Percentiles rank a stretch among this genome's conserved stretches.
Conservation (phyloP, 2,888 invertebrate species). For the Clanis bilineata region DNA sequence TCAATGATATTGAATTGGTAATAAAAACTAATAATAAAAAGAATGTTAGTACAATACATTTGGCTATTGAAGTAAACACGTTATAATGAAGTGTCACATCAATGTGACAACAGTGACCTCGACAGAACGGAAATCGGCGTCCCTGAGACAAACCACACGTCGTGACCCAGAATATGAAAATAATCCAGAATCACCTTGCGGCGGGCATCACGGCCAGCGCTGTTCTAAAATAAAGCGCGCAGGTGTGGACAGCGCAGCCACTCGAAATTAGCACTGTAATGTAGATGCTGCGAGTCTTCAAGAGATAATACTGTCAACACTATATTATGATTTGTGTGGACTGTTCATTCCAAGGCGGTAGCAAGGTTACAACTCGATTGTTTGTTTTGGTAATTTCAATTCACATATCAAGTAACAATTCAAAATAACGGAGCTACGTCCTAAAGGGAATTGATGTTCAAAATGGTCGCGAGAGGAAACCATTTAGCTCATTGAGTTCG, state of each 20-base stretch:
- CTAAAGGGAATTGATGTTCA: conserved; percentile 31
- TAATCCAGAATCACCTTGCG: conserved; percentile 76
- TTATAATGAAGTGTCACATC: conserved; percentile 31
- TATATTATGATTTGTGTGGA: conserved; percentile 14
- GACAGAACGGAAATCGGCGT: conserved; percentile 54
- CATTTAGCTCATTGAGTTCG: conserved; percentile 49
- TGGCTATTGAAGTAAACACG: conserved; percentile 3
- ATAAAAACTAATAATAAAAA: too few relatives aligned
- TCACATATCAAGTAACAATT: neutral
- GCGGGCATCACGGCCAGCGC: conserved; percentile 62
- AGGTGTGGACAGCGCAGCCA: conserved; percentile 66
- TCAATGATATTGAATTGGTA: neutral
- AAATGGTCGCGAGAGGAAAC: conserved; percentile 33
- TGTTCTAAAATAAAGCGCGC: conserved; percentile 71
- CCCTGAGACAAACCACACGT: conserved; percentile 72
- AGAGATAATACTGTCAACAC: conserved; percentile 44
- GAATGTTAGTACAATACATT: neutral
- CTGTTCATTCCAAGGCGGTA: conserved; percentile 15
- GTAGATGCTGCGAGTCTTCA: conserved; percentile 27
- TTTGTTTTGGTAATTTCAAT: neutral
- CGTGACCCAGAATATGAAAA: conserved; percentile 78
- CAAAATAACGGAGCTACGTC: conserved; percentile 28
- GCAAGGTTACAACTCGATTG: conserved; percentile 7
- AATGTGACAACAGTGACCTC: conserved; percentile 43
- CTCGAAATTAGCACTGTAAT: conserved; percentile 47